Percentiles rank a stretch among this genome's conserved stretches.
Evolutionary conservation across 2,113 vertebrate species (phyloP).

Genomic region (Seriola rivoliana): DNA sequence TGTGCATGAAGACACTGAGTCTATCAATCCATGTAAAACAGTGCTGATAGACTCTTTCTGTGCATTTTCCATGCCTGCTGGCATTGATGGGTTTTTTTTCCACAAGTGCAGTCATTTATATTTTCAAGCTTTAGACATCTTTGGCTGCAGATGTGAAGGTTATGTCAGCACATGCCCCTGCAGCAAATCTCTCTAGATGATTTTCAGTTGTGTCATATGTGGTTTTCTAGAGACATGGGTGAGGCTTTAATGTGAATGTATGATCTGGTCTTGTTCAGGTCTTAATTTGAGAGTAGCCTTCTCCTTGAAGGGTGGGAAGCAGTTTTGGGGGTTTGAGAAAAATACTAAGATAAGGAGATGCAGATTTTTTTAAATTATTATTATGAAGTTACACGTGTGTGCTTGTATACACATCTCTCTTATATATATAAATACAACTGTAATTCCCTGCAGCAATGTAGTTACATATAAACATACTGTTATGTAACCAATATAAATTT

Average conservation of each 20-base stretch:
- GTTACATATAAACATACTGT: conserved; percentile 4
- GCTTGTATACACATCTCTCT: neutral
- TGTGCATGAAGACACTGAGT: neutral
- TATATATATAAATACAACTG: too few relatives aligned
- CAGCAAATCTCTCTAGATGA: conserved; percentile 37
- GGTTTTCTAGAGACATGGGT: conserved; percentile 30
- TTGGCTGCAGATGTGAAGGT: conserved; percentile 52
- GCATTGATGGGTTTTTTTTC: conserved; percentile 1
- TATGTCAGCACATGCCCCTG: conserved; percentile 52
- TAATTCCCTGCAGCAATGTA: too few relatives aligned
- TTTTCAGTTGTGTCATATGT: conserved; percentile 40
- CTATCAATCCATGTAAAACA: neutral
- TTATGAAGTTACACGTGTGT: neutral
- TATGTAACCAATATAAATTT: neutral
- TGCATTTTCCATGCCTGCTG: conserved; percentile 5
- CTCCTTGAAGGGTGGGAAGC: conserved; percentile 19
- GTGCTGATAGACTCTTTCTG: neutral
- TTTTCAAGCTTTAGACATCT: conserved; percentile 25
- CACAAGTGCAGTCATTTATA: conserved; percentile 29
- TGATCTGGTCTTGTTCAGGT: conserved; percentile 31
- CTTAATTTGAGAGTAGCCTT: conserved; percentile 39
- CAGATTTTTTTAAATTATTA: neutral
- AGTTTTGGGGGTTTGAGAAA: neutral
- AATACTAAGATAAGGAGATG: neutral
- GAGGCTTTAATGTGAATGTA: conserved; percentile 42